Evolutionary conservation across 2,797 vertebrate species (phyloP), one percentile per base, ranked within the genome.

Genomic region (Sternotherus odoratus): DNA sequence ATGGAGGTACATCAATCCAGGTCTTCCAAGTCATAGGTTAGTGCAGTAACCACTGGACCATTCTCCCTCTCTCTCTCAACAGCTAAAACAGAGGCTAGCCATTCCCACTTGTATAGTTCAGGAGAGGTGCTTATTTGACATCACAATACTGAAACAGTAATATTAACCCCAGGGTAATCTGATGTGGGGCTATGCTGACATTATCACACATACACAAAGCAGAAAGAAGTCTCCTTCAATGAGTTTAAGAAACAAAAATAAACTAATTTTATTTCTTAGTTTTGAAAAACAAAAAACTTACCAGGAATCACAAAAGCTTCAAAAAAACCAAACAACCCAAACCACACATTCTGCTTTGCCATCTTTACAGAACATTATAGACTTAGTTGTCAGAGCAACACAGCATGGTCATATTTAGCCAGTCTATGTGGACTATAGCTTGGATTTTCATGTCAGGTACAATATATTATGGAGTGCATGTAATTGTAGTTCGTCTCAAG

Each of bases 261-360:
- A 17, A 50, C 57, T 78, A 82, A 83, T 46, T 94, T 89, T 94
- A 93, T 92, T 93, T 94, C 85, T 89, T 92, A 94, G 84, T 88
- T 95, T 92, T 87, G 89, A 95, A 94, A 96, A 96, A 84, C 82
- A 91, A 93, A 91, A 93, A 94, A 91, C n/a, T 57, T 93, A 93
- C 56, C 54, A 53, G 78, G 83, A 89, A 92, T 90, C 93, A 95
- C 3, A 12, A 90, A 16, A 82, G 26, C 54, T 63, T 82, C 23
- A 51, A 7, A 33, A 51, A n/a, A 54, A 87, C 54, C 19, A 8
- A 12, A 15, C 12, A 43, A 8, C 77, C 75, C 78, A 74, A 69
- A 66, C 12, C 0, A 0, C 51, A 88, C 56, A 36, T 87, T 89
- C 51, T 79, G 91, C 86, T 90, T 91, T 87, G 86, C 94, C 63